These are phyloP conservation scores for Aspidiotus rigidus DNA, from an alignment of 2,888 invertebrate species.

Conservation along the genomic window DNA sequence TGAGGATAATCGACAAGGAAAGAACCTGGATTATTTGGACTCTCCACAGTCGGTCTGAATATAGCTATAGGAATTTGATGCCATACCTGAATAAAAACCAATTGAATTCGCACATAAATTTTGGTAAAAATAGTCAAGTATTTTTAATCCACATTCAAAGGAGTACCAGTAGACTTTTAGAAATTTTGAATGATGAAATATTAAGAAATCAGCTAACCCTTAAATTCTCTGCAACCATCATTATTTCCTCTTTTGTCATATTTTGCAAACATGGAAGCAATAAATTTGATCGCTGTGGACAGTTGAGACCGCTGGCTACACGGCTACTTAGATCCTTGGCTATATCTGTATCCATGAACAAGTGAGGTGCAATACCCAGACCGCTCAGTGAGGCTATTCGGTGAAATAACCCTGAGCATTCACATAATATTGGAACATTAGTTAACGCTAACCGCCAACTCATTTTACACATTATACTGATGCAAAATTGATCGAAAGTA, in stretches of 20 bases:
- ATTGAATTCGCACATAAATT: background rate
- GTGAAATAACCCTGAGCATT: constrained; percentile 45
- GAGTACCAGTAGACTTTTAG: no score
- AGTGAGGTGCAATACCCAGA: constrained; percentile 54
- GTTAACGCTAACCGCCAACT: no score
- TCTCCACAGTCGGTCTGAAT: constrained; percentile 67
- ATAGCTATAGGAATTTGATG: constrained; percentile 71
- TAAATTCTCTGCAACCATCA: background rate
- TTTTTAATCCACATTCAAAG: no score
- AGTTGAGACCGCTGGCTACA: constrained; percentile 6
- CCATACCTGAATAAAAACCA: constrained; percentile 50
- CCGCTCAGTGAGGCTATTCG: constrained; percentile 63
- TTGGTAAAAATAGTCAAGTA: background rate
- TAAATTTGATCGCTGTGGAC: constrained; percentile 11
- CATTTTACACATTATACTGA: background rate
- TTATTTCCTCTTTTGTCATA: constrained; percentile 3
- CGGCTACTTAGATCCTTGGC: constrained; percentile 3
- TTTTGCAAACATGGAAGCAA: constrained; percentile 16
- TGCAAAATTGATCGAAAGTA: background rate
- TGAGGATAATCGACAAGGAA: constrained; percentile 57
- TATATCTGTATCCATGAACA: constrained; percentile 44
- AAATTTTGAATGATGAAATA: no score
- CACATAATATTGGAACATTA: no score
- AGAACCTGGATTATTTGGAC: constrained; percentile 52
- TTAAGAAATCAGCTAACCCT: no score